Conservation (phyloP, 2,797 vertebrate species). For the Diceros bicornis region DNA sequence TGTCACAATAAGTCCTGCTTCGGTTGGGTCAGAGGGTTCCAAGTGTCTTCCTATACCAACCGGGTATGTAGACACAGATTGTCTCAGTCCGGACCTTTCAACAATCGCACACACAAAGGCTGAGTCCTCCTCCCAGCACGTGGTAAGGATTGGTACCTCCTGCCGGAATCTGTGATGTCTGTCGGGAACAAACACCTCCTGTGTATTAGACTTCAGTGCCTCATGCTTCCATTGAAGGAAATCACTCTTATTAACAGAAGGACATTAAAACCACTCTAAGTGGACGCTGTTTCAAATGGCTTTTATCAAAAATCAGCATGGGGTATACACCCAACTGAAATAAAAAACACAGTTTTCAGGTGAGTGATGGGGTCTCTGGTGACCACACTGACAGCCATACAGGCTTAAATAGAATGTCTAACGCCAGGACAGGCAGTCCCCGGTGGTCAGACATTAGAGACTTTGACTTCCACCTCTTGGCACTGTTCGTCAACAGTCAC, state of each 20-base stretch:
- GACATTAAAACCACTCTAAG: neutral
- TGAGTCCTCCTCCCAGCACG: neutral
- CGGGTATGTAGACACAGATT: neutral
- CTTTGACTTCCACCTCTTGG: neutral
- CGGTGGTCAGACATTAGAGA: neutral
- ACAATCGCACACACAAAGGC: neutral
- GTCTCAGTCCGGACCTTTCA: neutral
- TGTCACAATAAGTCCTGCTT: neutral
- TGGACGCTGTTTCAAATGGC: neutral
- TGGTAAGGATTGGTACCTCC: neutral
- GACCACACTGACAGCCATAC: neutral
- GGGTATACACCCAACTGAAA: neutral
- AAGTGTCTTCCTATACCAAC: neutral
- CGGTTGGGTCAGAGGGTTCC: neutral
- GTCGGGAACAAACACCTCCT: neutral
- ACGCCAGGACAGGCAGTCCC: neutral
- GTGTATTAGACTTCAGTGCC: neutral
- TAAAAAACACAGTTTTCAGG: neutral
- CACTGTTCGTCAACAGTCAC: neutral
- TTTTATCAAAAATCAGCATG: neutral
- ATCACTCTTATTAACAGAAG: neutral
- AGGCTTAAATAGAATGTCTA: neutral
- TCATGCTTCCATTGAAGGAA: neutral
- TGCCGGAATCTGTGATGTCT: fast-evolving
- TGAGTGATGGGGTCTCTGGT: neutral